A percentile compares a stretch with the other conserved stretches of the same genome.
These are phyloP conservation scores for Oeneis ivallda DNA, from an alignment of 2,888 invertebrate genomes.

Conservation along the genomic window DNA sequence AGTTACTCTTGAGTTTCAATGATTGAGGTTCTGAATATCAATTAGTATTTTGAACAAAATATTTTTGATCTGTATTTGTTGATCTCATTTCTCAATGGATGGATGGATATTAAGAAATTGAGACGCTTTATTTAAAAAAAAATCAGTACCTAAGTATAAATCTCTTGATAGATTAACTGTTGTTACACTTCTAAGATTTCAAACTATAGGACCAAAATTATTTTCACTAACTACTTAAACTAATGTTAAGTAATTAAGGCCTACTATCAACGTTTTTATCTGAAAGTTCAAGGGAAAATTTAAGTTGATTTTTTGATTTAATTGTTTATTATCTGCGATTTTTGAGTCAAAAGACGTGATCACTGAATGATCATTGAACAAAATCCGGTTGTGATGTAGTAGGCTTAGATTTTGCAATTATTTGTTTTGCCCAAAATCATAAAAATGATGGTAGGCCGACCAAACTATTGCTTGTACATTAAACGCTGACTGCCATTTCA, in stretches of 20 bases:
- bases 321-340: background rate
- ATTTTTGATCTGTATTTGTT: constrained; percentile 2
- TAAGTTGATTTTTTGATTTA: no score
- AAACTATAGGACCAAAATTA: background rate
- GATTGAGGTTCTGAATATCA: background rate
- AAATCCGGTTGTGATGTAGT: constrained; percentile 15
- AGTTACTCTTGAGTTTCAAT: background rate
- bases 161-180: background rate
- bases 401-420: background rate
- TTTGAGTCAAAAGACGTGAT: background rate
- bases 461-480: background rate
- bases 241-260: background rate
- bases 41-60: background rate
- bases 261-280: constrained; percentile 1
- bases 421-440: background rate
- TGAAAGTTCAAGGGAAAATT: background rate
- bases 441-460: background rate
- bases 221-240: background rate
- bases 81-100: background rate
- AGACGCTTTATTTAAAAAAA: no score
- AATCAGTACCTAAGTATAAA: background rate
- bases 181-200: background rate
- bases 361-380: constrained; percentile 4
- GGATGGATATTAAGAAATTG: no score
- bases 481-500: constrained; percentile 7